Percentiles rank a stretch among this genome's conserved stretches.
Conservation (phyloP, 2,888 invertebrate genomes). For the Hirudinaria manillensis region DNA sequence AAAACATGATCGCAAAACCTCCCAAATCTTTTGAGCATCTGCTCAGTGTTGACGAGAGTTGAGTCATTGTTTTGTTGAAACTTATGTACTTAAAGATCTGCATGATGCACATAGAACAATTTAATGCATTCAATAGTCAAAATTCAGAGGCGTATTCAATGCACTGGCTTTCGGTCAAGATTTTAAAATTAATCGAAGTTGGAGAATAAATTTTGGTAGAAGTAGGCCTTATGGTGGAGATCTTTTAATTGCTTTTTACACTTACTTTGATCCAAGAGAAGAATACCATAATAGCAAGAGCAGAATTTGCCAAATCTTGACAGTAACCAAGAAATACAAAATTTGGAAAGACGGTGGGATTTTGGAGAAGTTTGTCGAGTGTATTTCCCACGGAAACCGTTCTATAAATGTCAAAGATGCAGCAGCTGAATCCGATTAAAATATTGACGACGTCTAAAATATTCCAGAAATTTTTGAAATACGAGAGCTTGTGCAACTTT, state of each 20-base stretch:
- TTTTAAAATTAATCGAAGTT: too few relatives aligned
- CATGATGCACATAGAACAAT: conserved; percentile 17
- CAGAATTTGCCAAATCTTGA: conserved; percentile 57
- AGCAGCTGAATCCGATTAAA: conserved; percentile 56
- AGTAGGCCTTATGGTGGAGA: too few relatives aligned
- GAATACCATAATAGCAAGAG: conserved; percentile 64
- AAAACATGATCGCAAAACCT: conserved; percentile 71
- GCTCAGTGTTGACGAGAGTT: conserved; percentile 66
- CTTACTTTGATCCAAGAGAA: conserved; percentile 65
- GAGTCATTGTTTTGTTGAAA: conserved; percentile 70
- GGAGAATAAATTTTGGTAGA: too few relatives aligned
- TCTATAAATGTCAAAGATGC: conserved; percentile 57
- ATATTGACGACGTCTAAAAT: conserved; percentile 63
- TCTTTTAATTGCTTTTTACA: too few relatives aligned
- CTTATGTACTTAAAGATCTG: conserved; percentile 69
- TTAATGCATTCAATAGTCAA: neutral
- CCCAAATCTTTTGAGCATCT: conserved; percentile 67
- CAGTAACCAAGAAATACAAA: conserved; percentile 63
- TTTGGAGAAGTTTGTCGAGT: conserved; percentile 52
- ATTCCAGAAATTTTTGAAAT: conserved; percentile 63
- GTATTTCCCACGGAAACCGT: conserved; percentile 53
- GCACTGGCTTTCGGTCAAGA: neutral
- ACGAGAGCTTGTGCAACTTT: conserved; percentile 53
- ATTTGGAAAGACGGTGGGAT: conserved; percentile 58
- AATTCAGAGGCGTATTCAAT: neutral